Evolutionary conservation across 2,888 invertebrate species (phyloP).

Genomic region (Macrosiphum euphorbiae): DNA sequence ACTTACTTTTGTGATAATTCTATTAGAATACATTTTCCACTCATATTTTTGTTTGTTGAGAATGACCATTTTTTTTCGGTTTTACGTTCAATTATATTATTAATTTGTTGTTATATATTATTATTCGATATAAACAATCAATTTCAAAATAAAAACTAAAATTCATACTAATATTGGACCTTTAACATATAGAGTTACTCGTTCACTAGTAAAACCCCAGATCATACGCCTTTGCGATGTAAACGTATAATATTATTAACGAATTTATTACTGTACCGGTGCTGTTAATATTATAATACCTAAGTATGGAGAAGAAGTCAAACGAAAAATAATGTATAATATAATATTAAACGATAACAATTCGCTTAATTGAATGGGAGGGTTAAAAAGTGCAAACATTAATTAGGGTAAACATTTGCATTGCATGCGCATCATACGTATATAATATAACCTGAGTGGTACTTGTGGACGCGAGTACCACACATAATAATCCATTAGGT

Average conservation of each 20-base stretch:
- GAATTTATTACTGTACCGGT: neutral
- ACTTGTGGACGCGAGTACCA: constrained; percentile 23
- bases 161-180: no score
- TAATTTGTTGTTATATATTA: neutral
- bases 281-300: neutral
- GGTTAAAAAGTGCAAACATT: constrained; percentile 56
- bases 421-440: constrained; percentile 15
- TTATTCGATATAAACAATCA: neutral
- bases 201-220: neutral
- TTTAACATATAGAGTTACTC: neutral
- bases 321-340: constrained; percentile 45
- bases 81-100: neutral
- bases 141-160: neutral
- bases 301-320: neutral
- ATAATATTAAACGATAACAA: constrained; percentile 52
- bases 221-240: constrained; percentile 29
- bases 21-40: neutral
- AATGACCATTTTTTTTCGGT: no score
- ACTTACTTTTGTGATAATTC: neutral
- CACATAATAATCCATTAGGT: constrained; percentile 41
- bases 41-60: neutral
- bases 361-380: constrained; percentile 47
- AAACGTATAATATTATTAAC: neutral
- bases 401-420: constrained; percentile 58
- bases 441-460: constrained; percentile 39